Evolutionary conservation across 2,113 vertebrate genomes (phyloP), one percentile per base, ranked within the genome.

Genomic region (Oncorhynchus nerka): DNA sequence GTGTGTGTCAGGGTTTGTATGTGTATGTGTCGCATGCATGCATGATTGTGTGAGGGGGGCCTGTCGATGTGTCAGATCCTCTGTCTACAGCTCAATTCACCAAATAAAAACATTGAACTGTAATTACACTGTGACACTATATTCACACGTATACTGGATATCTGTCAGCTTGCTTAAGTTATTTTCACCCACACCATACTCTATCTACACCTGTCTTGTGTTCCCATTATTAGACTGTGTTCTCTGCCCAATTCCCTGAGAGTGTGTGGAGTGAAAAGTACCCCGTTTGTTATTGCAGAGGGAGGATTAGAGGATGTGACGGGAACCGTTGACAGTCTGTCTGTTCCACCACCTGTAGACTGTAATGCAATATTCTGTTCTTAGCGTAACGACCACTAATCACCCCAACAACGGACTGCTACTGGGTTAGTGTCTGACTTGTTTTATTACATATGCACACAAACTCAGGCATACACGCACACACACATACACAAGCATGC

Each of bases 51-150:
- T 3, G 48, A 68, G 79, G 28, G 28, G 9, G 69, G 28, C 22
- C 70, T 49, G 45, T 57, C 79, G 75, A 68, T 20, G 26, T 59
- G 55, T 72, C 24, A 32, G 19, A 73, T 34, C 45, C 57, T 57
- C 26, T n/a, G 70, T 57, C 70, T 72, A 26, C 5, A 59, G 66
- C 80, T 70, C 62, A 73, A 74, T 51, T 1, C 67, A 57, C 49
- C 24, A 65, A 85, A 85, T 81, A 16, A 79, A 89, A 90, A 84
- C 72, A 87, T 2, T 0, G 45, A 66, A 20, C 72, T 74, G 66
- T 85, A 72, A 89, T 89, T 82, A 66, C 72, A 78, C 70, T 76
- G 82, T 88, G 89, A 87, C 83, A 55, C 71, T 72, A 86, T 82
- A 86, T 81, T 76, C 75, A 71, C 79, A 82, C 75, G 83, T 77